Base-by-base conservation (phyloP, 2,888 invertebrate genomes). In the Dusona sp. region DNA sequence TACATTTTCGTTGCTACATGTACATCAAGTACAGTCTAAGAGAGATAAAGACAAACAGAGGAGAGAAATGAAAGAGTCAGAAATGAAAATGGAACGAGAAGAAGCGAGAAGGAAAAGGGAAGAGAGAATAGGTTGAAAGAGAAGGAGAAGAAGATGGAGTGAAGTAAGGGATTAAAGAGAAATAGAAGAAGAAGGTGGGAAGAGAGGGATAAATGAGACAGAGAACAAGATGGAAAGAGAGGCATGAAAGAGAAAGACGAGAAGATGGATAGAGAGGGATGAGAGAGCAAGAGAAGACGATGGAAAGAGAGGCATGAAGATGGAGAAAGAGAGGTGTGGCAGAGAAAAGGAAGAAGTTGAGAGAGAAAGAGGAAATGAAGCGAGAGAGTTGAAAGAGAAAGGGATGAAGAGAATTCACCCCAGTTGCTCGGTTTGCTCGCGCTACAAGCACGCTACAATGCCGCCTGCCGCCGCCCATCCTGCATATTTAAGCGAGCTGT, bases 401-500 rank as follows among this genome's bases (percentile, higher is more conserved):
- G 72, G 48, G 29, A 72, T 33, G 75, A 65, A 87, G 89, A 89
- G 91, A 93, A 91, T 90, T 93, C 92, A 92, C 92, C 93, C 92
- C 92, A 38, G 38, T 93, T 92, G 91, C 92, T 91, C 90, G 89
- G 89, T 80, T 48, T 78, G 48, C 87, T 54, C 65, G 72, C 90
- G 91, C 92, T 92, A 92, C 92, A 91, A 92, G 91, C 91, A 93
- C 91, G 92, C 92, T 93, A 92, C 93, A 92, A 93, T 91, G 90
- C 92, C 88, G 90, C 90, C 90, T 88, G 91, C 93, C 92, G 91
- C 93, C 93, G 93, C 93, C 93, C 94, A 94, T 93, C 91, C 92
- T 94, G 94, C 93, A 94, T 94, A 94, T 94, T 94, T 94, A 93
- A 94, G 92, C 93, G 92, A 92, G 91, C 92, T 92, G 92, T 93